These are phyloP conservation scores for Pelobates cultripes DNA, from an alignment of 2,797 vertebrate genomes.

Conservation along the genomic window DNA sequence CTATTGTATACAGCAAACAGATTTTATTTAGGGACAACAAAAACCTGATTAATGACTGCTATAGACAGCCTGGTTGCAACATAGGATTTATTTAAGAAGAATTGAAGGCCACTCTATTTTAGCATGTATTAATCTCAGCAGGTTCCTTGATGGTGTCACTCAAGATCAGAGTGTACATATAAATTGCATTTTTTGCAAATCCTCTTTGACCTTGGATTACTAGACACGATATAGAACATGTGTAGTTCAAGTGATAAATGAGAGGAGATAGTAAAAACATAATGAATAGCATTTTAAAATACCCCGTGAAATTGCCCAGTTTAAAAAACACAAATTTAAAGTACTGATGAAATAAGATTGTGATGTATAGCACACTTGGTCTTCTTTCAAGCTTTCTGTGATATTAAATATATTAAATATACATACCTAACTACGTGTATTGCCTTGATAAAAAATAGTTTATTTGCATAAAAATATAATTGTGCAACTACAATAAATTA, in stretches of 20 bases:
- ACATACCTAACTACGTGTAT: too few species aligned
- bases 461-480: too few species aligned
- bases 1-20: neutral
- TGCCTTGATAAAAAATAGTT: too few species aligned
- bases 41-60: neutral
- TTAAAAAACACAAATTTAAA: too few species aligned
- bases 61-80: neutral
- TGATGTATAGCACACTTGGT: too few species aligned
- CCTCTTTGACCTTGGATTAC: slow-evolving; percentile 26
- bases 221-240: neutral
- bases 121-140: slow-evolving; percentile 9
- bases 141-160: neutral
- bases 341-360: too few species aligned
- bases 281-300: slow-evolving; percentile 6
- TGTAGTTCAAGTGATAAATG: slow-evolving; percentile 22
- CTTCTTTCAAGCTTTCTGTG: too few species aligned
- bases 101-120: neutral
- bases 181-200: slow-evolving; percentile 26
- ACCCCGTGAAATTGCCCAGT: too few species aligned
- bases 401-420: too few species aligned
- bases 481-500: too few species aligned
- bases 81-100: neutral
- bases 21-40: neutral
- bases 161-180: slow-evolving; percentile 3
- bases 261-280: slow-evolving; percentile 2